phyloP scores from a whole-genome alignment of 2,797 vertebrate species.

The Centropyge bicolor region DNA sequence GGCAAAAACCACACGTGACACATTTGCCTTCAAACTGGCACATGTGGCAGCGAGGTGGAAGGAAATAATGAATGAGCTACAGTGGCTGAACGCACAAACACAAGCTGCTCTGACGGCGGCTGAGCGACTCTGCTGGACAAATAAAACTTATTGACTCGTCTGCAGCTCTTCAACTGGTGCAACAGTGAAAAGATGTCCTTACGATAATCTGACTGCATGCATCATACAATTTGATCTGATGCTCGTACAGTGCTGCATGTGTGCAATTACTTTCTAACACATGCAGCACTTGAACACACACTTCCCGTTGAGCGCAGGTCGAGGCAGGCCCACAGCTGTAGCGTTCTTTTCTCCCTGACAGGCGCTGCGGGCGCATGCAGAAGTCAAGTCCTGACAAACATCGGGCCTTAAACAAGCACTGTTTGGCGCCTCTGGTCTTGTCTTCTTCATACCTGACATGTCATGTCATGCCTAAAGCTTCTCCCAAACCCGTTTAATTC shows the following conservation, averaged over 20 bases:
- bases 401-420: constrained; percentile 91
- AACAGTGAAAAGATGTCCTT: constrained; percentile 19
- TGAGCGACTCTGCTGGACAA: background rate
- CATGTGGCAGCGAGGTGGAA: constrained; percentile 9
- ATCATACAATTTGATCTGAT: constrained; percentile 49
- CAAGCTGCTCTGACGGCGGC: background rate
- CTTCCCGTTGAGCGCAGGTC: constrained; percentile 80
- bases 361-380: constrained; percentile 92
- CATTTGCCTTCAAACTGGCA: constrained; percentile 35
- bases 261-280: constrained; percentile 66
- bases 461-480: constrained; percentile 92
- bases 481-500: constrained; percentile 89
- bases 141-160: background rate
- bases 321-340: constrained; percentile 93
- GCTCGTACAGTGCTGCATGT: constrained; percentile 49
- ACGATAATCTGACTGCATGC: constrained; percentile 17
- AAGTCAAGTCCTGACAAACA: constrained; percentile 94
- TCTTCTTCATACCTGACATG: constrained; percentile 97
- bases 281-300: constrained; percentile 56
- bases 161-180: background rate
- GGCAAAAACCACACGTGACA: constrained; percentile 61
- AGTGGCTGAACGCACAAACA: constrained; percentile 13
- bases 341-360: constrained; percentile 89
- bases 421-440: constrained; percentile 99
- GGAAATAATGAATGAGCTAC: constrained; percentile 22